These are phyloP conservation scores for Drosophila quinaria DNA, from an alignment of 2,888 invertebrate genomes.

Conservation along the genomic window DNA sequence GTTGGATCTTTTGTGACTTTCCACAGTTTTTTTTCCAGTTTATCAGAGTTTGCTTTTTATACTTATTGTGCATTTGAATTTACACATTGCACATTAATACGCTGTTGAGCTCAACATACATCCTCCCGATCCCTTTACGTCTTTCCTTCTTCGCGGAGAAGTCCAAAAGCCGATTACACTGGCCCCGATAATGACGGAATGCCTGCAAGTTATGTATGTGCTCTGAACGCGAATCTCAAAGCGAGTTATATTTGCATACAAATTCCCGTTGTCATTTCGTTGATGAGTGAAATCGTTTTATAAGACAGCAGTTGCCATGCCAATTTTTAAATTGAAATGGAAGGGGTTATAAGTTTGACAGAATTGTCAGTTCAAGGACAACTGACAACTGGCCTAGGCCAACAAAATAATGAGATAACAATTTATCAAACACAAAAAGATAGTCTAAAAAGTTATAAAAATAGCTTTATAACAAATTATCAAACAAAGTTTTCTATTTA, in stretches of 20 bases:
- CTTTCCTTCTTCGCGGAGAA: not conserved
- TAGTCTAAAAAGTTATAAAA: not conserved
- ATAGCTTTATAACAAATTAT: not conserved
- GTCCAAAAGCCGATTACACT: conserved; percentile 11
- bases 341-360: not conserved
- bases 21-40: not conserved
- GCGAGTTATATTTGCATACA: conserved; percentile 5
- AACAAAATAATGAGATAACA: not conserved
- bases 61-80: conserved; percentile 6
- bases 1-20: conserved; percentile 2
- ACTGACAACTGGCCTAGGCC: not conserved
- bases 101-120: not conserved
- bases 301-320: conserved; percentile 5
- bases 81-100: conserved; percentile 7
- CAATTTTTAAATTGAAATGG: not conserved
- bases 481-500: not conserved
- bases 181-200: conserved; percentile 1
- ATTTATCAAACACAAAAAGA: not conserved
- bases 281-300: conserved; percentile 3
- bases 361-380: conserved; percentile 1
- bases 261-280: not conserved
- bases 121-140: not conserved
- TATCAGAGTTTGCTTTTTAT: conserved; percentile 10
- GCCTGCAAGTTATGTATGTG: conserved; percentile 12
- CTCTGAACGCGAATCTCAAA: not conserved